Evolutionary conservation across 2,113 vertebrate genomes (phyloP), one percentile per base, ranked within the genome.

Genomic region (Maccullochella peelii): DNA sequence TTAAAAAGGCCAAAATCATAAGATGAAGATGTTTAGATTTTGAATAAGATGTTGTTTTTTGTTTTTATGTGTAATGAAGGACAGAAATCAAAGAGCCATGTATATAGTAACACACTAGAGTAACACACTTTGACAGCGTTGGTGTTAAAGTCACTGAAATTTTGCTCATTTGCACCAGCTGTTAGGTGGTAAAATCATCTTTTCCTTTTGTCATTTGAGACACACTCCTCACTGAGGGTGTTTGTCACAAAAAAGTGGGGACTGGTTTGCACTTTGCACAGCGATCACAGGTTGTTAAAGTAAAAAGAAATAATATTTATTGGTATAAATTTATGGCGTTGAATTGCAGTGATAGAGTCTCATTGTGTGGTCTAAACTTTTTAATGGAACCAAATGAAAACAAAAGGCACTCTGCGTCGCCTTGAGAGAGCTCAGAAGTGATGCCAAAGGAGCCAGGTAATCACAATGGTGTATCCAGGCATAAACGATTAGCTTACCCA

Each of bases 401-500:
- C 84, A 79, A 89, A 83, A 85, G 75, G 88, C 83, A 5, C 55
- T 40, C n/a, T 44, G 69, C 75, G 6, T 86, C 44, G 73, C 83
- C 84, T 82, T 69, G 54, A 84, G 65, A 86, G 81, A 40, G 78
- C 79, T 86, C 58, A 95, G 95, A 94, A 96, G 96, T 93, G 96
- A 96, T 95, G 96, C 96, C 96, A 96, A 95, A 96, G 96, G 96
- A 96, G 96, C 96, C 97, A 96, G 97, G 96, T 97, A 97, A 97
- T 97, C 97, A 97, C 96, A 95, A 95, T 95, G 95, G 96, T 94
- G 96, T 96, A 97, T 95, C 95, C 96, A 97, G 96, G 96, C 97
- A 96, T 96, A 95, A 97, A 97, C 95, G 94, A 97, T 96, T 96
- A 97, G 97, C 96, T 97, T 97, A 97, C 96, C 97, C 96, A 96